Percentiles rank a stretch among this genome's conserved stretches.
phyloP scores from a whole-genome alignment of 2,113 vertebrate genomes.

The Tilapia sparmanii region DNA sequence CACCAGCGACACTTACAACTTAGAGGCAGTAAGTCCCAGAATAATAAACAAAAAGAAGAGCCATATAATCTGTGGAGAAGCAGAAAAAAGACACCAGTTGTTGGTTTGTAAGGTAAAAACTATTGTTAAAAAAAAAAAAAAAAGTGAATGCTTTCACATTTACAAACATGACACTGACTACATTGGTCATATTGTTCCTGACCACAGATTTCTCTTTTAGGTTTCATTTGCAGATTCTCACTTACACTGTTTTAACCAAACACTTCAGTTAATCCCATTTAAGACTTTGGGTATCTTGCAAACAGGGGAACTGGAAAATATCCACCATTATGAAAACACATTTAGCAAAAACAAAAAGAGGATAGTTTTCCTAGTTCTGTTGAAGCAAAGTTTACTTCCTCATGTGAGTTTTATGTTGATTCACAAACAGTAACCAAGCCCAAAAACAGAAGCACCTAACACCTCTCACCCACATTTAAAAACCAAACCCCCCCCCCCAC shows the following conservation, averaged over 20 bases:
- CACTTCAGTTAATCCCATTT: neutral
- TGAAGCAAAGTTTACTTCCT: conserved; percentile 1
- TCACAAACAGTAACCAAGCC: neutral
- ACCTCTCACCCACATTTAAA: neutral
- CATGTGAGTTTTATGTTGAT: neutral
- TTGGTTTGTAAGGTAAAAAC: neutral
- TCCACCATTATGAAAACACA: neutral
- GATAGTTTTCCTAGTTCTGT: neutral
- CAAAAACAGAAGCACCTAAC: neutral
- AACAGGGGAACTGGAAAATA: neutral
- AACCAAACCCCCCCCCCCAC: too few relatives aligned
- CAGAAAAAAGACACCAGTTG: neutral
- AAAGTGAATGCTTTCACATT: neutral
- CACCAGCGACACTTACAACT: conserved; percentile 55
- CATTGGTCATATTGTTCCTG: neutral
- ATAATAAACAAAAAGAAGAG: conserved; percentile 57
- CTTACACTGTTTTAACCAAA: neutral
- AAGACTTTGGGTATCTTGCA: neutral
- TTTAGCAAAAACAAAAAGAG: neutral
- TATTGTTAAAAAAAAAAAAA: neutral
- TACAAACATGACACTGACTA: neutral
- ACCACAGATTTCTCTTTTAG: neutral
- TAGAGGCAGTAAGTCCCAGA: conserved; percentile 63
- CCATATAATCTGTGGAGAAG: conserved; percentile 58
- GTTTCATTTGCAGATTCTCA: neutral